Percentiles rank a stretch among this genome's conserved stretches.
Evolutionary conservation across 2,113 vertebrate species (phyloP).

Genomic region (Microtus pennsylvanicus): DNA sequence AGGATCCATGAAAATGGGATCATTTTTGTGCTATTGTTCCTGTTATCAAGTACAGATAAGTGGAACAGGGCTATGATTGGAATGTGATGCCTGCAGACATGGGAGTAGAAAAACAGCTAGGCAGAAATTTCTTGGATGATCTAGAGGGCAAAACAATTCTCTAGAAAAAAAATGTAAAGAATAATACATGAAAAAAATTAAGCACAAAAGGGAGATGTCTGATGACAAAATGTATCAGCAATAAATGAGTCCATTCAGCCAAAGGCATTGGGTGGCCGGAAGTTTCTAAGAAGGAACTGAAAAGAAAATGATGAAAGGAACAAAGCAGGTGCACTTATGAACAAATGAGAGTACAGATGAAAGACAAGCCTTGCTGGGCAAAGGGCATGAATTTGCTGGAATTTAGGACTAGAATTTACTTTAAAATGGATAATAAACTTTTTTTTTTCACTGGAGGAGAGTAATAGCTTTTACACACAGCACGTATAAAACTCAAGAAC

Average conservation of each 20-base stretch:
- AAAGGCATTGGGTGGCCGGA: not conserved
- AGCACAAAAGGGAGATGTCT: not conserved
- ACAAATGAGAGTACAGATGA: slow-evolving; percentile 45
- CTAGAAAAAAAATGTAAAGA: slow-evolving; percentile 14
- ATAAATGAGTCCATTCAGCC: not conserved
- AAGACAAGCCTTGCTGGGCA: not conserved
- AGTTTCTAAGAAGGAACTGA: slow-evolving; percentile 11
- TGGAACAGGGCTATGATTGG: not conserved
- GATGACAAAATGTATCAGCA: not conserved
- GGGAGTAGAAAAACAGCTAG: not conserved
- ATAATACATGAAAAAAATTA: not conserved
- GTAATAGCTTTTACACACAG: slow-evolving; percentile 39
- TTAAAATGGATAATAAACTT: slow-evolving; percentile 38
- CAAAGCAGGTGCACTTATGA: not conserved
- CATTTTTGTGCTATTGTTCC: slow-evolving; percentile 27
- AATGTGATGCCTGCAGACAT: slow-evolving; percentile 28
- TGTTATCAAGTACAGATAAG: slow-evolving; percentile 1
- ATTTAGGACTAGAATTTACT: not conserved
- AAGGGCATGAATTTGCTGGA: not conserved
- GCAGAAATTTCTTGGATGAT: slow-evolving; percentile 52
- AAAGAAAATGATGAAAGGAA: slow-evolving; percentile 16
- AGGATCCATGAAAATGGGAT: slow-evolving; percentile 54
- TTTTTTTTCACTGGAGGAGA: not conserved
- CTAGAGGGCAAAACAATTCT: slow-evolving; percentile 11
- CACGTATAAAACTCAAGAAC: slow-evolving; percentile 18